Conservation (phyloP, 2,113 vertebrate genomes). For the Salvator merianae region DNA sequence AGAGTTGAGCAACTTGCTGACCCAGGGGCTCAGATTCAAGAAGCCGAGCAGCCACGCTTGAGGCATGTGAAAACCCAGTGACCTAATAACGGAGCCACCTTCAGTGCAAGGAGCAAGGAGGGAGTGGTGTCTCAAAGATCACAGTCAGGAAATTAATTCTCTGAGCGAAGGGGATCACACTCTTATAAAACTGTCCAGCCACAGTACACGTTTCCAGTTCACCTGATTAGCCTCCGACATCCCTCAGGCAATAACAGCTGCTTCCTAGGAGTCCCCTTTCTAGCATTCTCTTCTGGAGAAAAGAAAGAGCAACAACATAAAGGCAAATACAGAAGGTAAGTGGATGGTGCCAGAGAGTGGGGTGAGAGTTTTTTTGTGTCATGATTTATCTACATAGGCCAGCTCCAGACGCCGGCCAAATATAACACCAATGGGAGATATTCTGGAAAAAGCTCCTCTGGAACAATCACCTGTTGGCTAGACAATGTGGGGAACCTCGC, state of each 20-base stretch:
- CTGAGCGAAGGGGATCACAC: neutral
- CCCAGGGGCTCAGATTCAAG: neutral
- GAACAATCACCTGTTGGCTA: no score
- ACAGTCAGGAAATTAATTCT: constrained; percentile 17
- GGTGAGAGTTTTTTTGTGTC: neutral
- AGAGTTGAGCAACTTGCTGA: neutral
- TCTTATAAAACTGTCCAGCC: neutral
- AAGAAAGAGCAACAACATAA: neutral
- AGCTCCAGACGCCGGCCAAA: no score
- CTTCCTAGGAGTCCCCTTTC: neutral
- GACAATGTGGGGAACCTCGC: no score
- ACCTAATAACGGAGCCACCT: neutral
- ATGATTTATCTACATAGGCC: no score
- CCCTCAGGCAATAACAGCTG: neutral
- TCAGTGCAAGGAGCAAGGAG: neutral
- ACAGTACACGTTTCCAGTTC: neutral
- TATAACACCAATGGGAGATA: no score
- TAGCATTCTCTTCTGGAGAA: neutral
- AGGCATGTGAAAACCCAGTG: neutral
- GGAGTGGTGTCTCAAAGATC: constrained; percentile 60
- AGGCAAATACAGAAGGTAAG: neutral
- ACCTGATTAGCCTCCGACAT: neutral
- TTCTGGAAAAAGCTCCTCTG: no score
- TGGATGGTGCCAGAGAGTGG: neutral
- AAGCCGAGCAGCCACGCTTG: neutral